phyloP scores from a whole-genome alignment of 1,140 invertebrate genomes.

The Drosophila chauvacae region DNA sequence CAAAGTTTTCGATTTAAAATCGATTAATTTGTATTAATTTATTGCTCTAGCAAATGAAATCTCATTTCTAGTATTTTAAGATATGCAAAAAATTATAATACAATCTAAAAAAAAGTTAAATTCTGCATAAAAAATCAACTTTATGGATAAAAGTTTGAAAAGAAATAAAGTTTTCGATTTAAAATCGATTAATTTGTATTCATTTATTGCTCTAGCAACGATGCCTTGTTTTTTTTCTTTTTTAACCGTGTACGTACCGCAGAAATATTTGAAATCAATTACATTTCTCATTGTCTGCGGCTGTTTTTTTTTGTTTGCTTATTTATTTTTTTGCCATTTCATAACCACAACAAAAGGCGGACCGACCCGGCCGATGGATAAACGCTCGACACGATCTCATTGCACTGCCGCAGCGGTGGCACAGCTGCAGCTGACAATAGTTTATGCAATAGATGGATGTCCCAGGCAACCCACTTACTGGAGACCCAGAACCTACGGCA shows the following conservation, averaged over 20 bases:
- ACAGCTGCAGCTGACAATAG: conserved; percentile 50
- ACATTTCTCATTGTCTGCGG: conserved; percentile 67
- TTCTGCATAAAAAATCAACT: too few species aligned
- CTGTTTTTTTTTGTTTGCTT: too few species aligned
- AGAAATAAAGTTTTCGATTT: not conserved
- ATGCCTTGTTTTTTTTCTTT: conserved; percentile 23
- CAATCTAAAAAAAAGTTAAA: too few species aligned
- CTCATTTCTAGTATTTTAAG: too few species aligned
- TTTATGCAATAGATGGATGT: conserved; percentile 48
- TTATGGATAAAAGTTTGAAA: too few species aligned
- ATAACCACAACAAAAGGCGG: conserved; percentile 77
- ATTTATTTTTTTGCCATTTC: conserved; percentile 64
- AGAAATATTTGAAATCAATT: conserved; percentile 81
- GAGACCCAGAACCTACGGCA: not conserved
- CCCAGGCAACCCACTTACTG: conserved; percentile 35
- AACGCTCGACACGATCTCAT: conserved; percentile 40
- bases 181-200: not conserved
- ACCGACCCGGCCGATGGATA: conserved; percentile 20
- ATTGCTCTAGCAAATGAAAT: not conserved
- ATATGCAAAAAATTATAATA: too few species aligned
- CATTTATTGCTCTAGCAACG: not conserved
- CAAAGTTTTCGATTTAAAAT: not conserved
- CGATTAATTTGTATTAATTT: not conserved
- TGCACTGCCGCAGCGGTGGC: not conserved
- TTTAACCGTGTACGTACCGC: conserved; percentile 1